Conservation (phyloP, 2,113 vertebrate species). For the Mesitornis unicolor region DNA sequence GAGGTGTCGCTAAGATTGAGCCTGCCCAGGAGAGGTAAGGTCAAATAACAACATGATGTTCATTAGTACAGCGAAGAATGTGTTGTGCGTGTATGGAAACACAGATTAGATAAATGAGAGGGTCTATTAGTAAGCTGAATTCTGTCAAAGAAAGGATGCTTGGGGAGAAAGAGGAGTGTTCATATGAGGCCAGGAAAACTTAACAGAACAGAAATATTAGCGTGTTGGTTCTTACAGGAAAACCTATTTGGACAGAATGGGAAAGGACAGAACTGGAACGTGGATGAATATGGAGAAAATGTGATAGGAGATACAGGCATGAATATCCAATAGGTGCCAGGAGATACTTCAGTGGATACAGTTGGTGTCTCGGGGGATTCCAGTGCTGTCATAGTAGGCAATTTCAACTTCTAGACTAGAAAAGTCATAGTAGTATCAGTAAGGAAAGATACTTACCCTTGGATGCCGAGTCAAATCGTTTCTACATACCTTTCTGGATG, state of each 20-base stretch:
- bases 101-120: neutral
- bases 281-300: neutral
- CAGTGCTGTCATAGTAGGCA: neutral
- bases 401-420: neutral
- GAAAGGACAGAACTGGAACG: neutral
- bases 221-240: neutral
- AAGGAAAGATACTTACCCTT: neutral
- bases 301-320: neutral
- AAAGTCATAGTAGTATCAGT: neutral
- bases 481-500: neutral
- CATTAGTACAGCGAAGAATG: neutral
- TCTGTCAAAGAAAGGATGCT: neutral
- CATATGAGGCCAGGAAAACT: neutral
- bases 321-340: neutral
- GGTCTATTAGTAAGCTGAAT: neutral
- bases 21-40: neutral
- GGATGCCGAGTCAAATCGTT: neutral
- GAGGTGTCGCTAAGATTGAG: neutral
- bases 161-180: neutral
- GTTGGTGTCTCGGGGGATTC: neutral
- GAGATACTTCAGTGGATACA: neutral
- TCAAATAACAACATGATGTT: neutral
- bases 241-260: neutral
- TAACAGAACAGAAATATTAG: neutral
- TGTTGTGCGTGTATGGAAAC: neutral